These are phyloP conservation scores for Hydraecia micacea DNA, from an alignment of 2,888 invertebrate species.

Conservation along the genomic window DNA sequence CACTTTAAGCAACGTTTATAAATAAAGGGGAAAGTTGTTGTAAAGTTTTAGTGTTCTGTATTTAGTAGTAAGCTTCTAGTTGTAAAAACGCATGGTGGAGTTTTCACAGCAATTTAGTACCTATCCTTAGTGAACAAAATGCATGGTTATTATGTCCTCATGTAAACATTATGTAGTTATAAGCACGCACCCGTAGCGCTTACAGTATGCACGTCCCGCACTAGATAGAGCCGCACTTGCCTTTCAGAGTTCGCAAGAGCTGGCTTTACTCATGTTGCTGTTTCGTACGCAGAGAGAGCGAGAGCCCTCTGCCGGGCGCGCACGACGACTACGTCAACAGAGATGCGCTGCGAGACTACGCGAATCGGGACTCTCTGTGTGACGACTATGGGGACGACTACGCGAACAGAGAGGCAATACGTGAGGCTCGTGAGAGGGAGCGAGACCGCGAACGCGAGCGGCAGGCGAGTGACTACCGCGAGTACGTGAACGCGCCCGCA, in stretches of 20 bases:
- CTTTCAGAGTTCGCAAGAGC: constrained; percentile 85
- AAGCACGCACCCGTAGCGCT: constrained; percentile 62
- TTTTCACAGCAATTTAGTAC: background rate
- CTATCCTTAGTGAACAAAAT: background rate
- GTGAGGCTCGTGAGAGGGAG: constrained; percentile 87
- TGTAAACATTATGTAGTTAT: constrained; percentile 46
- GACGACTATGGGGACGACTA: constrained; percentile 89
- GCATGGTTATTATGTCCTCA: constrained; percentile 30
- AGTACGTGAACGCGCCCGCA: constrained; percentile 88
- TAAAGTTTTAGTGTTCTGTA: constrained; percentile 13
- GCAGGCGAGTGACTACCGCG: constrained; percentile 83
- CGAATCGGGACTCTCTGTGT: constrained; percentile 86
- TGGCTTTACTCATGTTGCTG: constrained; percentile 88
- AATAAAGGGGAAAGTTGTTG: background rate
- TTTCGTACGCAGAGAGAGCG: constrained; percentile 89
- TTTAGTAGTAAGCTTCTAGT: background rate
- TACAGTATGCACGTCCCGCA: constrained; percentile 76
- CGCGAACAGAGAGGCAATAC: constrained; percentile 88
- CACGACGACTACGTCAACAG: constrained; percentile 88
- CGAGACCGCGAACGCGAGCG: constrained; percentile 79
- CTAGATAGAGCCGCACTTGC: constrained; percentile 77
- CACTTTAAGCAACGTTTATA: background rate
- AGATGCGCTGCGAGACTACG: constrained; percentile 86
- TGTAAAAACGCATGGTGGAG: constrained; percentile 28
- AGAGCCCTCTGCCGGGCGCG: constrained; percentile 83